Percentiles rank a stretch among this genome's conserved stretches.
These are phyloP conservation scores for Steromphala cineraria DNA, from an alignment of 2,888 invertebrate genomes.

Conservation along the genomic window DNA sequence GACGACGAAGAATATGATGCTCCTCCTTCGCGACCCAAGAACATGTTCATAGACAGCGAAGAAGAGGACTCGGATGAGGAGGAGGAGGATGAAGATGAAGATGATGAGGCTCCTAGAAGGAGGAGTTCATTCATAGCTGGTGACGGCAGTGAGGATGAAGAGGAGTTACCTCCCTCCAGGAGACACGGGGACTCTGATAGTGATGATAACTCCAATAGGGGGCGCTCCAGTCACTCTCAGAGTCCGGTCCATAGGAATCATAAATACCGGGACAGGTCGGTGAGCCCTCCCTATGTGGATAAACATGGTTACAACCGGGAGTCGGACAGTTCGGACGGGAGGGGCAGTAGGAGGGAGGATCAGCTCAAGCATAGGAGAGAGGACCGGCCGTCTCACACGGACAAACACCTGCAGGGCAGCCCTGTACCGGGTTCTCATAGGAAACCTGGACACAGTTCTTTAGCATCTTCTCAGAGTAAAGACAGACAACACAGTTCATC, in stretches of 20 bases:
- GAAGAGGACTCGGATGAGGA: neutral
- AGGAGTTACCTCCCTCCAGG: neutral
- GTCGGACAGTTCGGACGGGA: neutral
- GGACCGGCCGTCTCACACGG: neutral
- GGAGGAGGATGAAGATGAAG: neutral
- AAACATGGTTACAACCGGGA: neutral
- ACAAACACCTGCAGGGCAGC: neutral
- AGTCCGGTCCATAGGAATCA: too few relatives aligned
- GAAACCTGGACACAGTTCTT: neutral
- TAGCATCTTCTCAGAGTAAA: neutral
- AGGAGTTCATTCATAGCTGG: neutral
- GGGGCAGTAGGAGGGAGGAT: neutral
- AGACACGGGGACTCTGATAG: neutral
- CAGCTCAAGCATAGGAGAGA: neutral
- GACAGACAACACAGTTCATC: neutral
- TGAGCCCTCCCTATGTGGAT: neutral
- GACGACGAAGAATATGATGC: neutral
- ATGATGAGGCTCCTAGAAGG: neutral
- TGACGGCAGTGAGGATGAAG: neutral
- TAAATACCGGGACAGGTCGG: too few relatives aligned
- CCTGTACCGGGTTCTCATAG: neutral
- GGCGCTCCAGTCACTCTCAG: too few relatives aligned
- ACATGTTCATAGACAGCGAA: slow-evolving; percentile 10
- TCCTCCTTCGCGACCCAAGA: neutral
- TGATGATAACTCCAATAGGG: too few relatives aligned